Base-by-base conservation (phyloP, 2,113 vertebrate genomes). In the Haemorhous mexicanus region DNA sequence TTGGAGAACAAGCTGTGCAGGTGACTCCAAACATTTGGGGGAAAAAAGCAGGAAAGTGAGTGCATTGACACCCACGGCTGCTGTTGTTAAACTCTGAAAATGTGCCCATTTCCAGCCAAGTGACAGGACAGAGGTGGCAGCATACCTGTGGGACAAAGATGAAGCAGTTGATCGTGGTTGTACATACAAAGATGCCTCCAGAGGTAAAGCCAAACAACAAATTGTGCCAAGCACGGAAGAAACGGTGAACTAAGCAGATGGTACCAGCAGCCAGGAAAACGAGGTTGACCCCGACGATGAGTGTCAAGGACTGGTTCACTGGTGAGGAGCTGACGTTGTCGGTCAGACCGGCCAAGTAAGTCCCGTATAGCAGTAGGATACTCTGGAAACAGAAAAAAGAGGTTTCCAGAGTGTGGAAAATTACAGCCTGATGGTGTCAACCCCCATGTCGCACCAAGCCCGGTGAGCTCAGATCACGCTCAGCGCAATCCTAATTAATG, bases 91-190 rank as follows among this genome's bases (percentile, higher is more conserved):
- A 62, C 44, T 24, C 79, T 0, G 0, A 37, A 90, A 68, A 59
- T 0, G 3, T 35, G 50, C 50, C 59, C 0, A 0, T 61, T 55
- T 64, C 37, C 53, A 81, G 70, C 35, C 44, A 41, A 53, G 32
- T 27, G 46, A 55, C 3, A 3, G 73, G 17, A 61, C 56, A 78
- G 73, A 64, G 41, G 17, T 73, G 67, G 30, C 64, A 75, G 58
- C 97, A 58, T 91, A 99, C 99, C 98, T 99, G 99, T 52, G 99
- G 99, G n/a, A 99, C 96, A 95, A 99, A 99, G 96, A 99, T 97
- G 96, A 99, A 98, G 95, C 99, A 99, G 98, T 99, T 99, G 92
- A 99, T 98, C 0, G 98, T 98, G 49, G 99, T 97, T 2, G 99
- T 99, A 92, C 99, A 99, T 89, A 99, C 90, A 35, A 99, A 99